These are phyloP conservation scores for Drosophila longiperda DNA, from an alignment of 2,888 invertebrate species.

Conservation along the genomic window DNA sequence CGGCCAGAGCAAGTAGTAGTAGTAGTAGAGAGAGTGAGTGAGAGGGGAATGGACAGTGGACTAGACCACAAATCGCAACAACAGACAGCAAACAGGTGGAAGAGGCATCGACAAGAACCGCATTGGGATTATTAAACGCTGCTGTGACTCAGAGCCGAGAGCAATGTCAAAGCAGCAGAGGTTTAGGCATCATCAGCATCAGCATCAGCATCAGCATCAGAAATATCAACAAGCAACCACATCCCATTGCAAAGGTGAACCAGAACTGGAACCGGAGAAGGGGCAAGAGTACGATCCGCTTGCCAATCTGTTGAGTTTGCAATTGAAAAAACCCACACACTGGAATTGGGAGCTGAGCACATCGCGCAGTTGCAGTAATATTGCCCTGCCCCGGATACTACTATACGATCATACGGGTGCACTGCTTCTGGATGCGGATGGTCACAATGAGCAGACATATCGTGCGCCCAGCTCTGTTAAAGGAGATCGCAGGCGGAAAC, in stretches of 20 bases:
- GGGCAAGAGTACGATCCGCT: conserved; percentile 67
- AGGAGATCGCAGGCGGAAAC: conserved; percentile 36
- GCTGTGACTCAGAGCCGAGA: conserved; percentile 36
- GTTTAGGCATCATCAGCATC: conserved; percentile 14
- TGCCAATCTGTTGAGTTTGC: conserved; percentile 85
- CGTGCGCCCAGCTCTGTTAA: conserved; percentile 28
- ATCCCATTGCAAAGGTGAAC: no score
- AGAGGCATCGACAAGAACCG: conserved; percentile 32
- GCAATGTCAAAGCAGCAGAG: conserved; percentile 73
- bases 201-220: conserved; percentile 2
- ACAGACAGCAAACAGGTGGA: conserved; percentile 75
- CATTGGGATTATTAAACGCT: conserved; percentile 7
- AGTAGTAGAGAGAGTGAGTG: conserved; percentile 14
- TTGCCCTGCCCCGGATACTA: conserved; percentile 86
- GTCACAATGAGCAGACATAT: conserved; percentile 78
- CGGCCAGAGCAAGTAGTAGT: conserved; percentile 46
- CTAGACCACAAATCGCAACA: conserved; percentile 17
- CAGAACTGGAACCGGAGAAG: conserved; percentile 3
- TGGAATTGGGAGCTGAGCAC: conserved; percentile 88
- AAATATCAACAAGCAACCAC: no score
- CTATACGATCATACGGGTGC: conserved; percentile 86
- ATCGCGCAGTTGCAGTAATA: conserved; percentile 87
- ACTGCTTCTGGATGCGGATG: conserved; percentile 85
- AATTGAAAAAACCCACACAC: conserved; percentile 86
- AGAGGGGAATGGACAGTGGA: conserved; percentile 27